These are phyloP conservation scores for Phenganax stokvisi DNA, from an alignment of 92 coral and sea anemone genomes.

Conservation along the genomic window DNA sequence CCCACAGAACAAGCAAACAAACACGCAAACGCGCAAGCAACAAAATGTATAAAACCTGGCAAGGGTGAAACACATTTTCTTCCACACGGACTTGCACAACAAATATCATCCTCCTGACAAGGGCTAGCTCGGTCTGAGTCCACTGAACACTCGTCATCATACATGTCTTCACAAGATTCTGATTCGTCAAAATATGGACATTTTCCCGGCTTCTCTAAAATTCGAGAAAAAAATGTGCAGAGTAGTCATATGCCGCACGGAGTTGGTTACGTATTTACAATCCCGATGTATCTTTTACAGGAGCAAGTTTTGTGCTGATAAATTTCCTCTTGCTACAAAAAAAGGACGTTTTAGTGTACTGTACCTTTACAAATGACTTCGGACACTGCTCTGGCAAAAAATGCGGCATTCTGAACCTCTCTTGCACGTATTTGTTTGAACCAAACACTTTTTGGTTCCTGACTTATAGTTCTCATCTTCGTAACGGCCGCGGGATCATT, in stretches of 20 bases:
- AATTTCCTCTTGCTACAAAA: neutral
- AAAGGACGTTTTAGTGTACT: neutral
- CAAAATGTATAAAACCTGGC: constrained; percentile 11
- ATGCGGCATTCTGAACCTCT: constrained; percentile 49
- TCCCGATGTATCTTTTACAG: too few relatives aligned
- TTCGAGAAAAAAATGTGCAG: neutral
- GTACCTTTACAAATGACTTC: constrained; percentile 28
- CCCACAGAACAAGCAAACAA: too few relatives aligned
- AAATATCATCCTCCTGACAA: constrained; percentile 47
- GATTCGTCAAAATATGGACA: constrained; percentile 47
- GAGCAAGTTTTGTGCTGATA: too few relatives aligned
- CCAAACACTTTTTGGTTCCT: constrained; percentile 44
- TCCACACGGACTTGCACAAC: constrained; percentile 62
- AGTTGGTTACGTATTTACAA: too few relatives aligned
- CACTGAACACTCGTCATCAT: constrained; percentile 52
- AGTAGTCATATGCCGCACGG: neutral
- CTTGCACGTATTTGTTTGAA: constrained; percentile 39
- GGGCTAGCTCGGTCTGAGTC: constrained; percentile 50
- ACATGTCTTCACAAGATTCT: constrained; percentile 36
- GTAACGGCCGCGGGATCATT: neutral
- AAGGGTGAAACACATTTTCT: constrained; percentile 48
- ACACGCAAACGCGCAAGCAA: too few relatives aligned
- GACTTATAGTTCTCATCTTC: constrained; percentile 24
- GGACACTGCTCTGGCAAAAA: constrained; percentile 59
- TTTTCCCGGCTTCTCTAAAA: constrained; percentile 54